Evolutionary conservation across 2,113 vertebrate species (phyloP).

Genomic region (Ophthalmotilapia sp.): DNA sequence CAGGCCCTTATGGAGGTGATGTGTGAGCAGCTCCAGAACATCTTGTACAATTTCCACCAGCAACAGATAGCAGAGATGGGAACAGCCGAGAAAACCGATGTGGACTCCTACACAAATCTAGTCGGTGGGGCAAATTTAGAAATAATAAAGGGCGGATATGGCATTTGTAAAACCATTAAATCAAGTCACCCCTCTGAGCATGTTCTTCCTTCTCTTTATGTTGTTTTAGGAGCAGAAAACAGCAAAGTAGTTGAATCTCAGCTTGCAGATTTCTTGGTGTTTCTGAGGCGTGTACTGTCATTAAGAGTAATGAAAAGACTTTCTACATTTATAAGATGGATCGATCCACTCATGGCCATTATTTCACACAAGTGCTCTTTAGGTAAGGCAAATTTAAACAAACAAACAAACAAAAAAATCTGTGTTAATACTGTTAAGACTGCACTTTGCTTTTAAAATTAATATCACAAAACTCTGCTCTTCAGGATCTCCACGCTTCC

Average conservation of each 20-base stretch:
- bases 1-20: conserved; percentile 76
- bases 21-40: conserved; percentile 72
- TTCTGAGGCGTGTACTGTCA: conserved; percentile 73
- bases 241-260: conserved; percentile 72
- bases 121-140: conserved; percentile 45
- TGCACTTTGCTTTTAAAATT: neutral
- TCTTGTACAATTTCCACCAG: conserved; percentile 64
- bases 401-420: neutral
- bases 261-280: conserved; percentile 76
- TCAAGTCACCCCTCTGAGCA: neutral
- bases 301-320: conserved; percentile 63
- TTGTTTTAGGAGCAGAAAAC: conserved; percentile 48
- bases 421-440: neutral
- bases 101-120: conserved; percentile 14
- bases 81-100: conserved; percentile 10
- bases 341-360: conserved; percentile 74
- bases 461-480: neutral
- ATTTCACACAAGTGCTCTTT: conserved; percentile 68
- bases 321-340: conserved; percentile 72
- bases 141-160: neutral
- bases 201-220: neutral
- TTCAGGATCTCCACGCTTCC: conserved; percentile 62
- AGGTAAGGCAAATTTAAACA: conserved; percentile 32
- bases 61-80: conserved; percentile 61
- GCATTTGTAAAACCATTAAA: neutral